Evolutionary conservation across 2,797 vertebrate species (phyloP), one percentile per base, ranked within the genome.

Genomic region (Helicolenus hilgendorfi): DNA sequence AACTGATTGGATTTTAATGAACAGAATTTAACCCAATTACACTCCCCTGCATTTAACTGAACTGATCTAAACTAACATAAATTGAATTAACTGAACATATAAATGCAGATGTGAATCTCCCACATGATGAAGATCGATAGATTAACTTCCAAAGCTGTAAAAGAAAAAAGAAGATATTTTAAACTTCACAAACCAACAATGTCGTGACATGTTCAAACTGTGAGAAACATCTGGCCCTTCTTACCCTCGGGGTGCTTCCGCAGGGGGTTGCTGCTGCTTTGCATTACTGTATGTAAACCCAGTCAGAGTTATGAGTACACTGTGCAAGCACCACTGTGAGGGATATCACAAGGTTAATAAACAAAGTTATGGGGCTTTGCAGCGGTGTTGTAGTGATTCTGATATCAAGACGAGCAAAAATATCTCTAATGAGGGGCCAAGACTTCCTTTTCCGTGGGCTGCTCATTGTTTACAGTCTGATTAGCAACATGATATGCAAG

Each of bases 1-100:
- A 84, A 65, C 64, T 62, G 36, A 84, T 33, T 81, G 29, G 45
- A 59, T 27, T 77, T 35, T 70, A 77, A 84, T 84, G 69, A 74
- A 72, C 58, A 31, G 8, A 72, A 72, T 84, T 58, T 36, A 69
- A 84, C 27, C 63, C 56, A 76, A 72, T 89, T 72, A 79, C 33
- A 76, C 11, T 58, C 20, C 9, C 14, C 20, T 4, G 14, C 62
- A 73, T 81, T 71, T 65, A 64, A 70, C 18, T 76, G 5, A 27
- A 45, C 22, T 58, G 18, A 62, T 79, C 69, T 56, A 31, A 67
- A 76, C 45, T n/a, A 56, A 58, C 72, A 60, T 45, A 1, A 74
- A 79, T 10, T 45, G 3, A 74, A 78, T 81, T 49, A 72, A 68
- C 8, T 60, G 4, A 75, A 59, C 27, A 64, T 11, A 55, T 59